Conservation (phyloP, 2,888 invertebrate species). For the Ormyrus thymus region DNA sequence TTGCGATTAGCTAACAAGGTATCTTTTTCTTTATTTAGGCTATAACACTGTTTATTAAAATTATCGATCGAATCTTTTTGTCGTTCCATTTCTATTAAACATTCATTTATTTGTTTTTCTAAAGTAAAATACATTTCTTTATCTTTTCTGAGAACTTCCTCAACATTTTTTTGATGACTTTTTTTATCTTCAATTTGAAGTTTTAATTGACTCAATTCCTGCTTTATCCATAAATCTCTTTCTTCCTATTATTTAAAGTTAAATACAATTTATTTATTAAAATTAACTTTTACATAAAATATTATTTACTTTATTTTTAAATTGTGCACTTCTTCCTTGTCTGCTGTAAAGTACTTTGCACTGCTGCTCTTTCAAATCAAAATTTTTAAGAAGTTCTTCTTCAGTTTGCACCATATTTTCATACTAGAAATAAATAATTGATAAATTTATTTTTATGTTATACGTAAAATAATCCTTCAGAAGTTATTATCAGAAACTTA, state of each 20-base stretch:
- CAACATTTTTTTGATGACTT: slow-evolving; percentile 91
- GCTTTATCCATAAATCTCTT: slow-evolving; percentile 96
- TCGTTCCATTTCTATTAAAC: slow-evolving; percentile 87
- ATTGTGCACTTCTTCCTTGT: slow-evolving; percentile 97
- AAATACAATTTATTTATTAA: background rate
- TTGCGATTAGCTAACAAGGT: slow-evolving; percentile 93
- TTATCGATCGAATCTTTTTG: slow-evolving; percentile 94
- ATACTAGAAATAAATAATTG: slow-evolving; percentile 78
- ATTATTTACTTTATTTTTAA: slow-evolving; percentile 80
- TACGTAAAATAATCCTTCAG: background rate
- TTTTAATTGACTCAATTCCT: slow-evolving; percentile 91
- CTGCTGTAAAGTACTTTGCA: slow-evolving; percentile 97
- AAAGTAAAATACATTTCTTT: slow-evolving; percentile 84
- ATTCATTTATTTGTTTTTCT: slow-evolving; percentile 81
- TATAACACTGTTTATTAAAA: slow-evolving; percentile 95
- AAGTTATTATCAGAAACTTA: slow-evolving; percentile 46
- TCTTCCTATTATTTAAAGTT: slow-evolving; percentile 81
- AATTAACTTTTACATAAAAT: background rate
- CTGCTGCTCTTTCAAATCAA: slow-evolving; percentile 94
- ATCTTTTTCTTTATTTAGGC: slow-evolving; percentile 95
- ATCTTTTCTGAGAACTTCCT: slow-evolving; percentile 91
- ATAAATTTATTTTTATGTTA: slow-evolving; percentile 13
- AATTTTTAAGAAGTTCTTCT: slow-evolving; percentile 90
- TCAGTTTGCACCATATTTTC: slow-evolving; percentile 94
- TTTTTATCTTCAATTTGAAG: slow-evolving; percentile 96